A percentile compares a stretch with the other conserved stretches of the same genome.
phyloP scores from a whole-genome alignment of 2,888 invertebrate species.

The Malachius bipustulatus region DNA sequence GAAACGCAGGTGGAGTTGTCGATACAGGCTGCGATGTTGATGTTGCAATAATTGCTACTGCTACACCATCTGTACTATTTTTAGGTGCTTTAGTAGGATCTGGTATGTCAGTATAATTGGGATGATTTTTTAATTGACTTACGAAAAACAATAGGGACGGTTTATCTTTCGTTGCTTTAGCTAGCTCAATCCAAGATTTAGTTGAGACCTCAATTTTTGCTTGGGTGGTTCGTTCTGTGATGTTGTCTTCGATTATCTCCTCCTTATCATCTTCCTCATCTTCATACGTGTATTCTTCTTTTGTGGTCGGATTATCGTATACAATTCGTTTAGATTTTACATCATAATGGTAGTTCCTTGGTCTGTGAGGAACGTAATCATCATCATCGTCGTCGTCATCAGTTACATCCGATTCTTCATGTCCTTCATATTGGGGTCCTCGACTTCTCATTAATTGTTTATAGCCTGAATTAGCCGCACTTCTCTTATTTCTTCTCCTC shows the following conservation, averaged over 20 bases:
- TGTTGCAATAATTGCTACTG: slow-evolving; percentile 17
- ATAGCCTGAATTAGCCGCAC: slow-evolving; percentile 24
- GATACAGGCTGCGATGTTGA: slow-evolving; percentile 21
- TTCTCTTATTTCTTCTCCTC: slow-evolving; percentile 21
- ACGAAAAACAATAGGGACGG: slow-evolving; percentile 22
- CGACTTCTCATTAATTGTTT: slow-evolving; percentile 26
- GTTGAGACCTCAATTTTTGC: slow-evolving; percentile 6
- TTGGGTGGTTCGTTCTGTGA: slow-evolving; percentile 16
- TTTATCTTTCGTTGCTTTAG: background rate
- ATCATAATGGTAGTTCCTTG: slow-evolving; percentile 33
- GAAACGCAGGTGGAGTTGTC: slow-evolving; percentile 30
- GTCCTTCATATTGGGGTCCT: slow-evolving; percentile 18
- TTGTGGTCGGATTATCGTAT: slow-evolving; percentile 25
- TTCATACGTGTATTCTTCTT: slow-evolving; percentile 16
- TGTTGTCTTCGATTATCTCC: slow-evolving; percentile 26
- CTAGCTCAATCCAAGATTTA: background rate
- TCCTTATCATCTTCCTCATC: slow-evolving; percentile 24
- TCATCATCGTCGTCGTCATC: slow-evolving; percentile 26
- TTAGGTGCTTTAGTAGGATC: slow-evolving; percentile 31
- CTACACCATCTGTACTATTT: slow-evolving; percentile 18
- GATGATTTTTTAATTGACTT: slow-evolving; percentile 25
- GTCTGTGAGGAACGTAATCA: slow-evolving; percentile 34
- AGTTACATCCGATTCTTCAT: slow-evolving; percentile 12
- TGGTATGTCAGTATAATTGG: slow-evolving; percentile 28
- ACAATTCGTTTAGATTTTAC: slow-evolving; percentile 31